These are phyloP conservation scores for Cylloceria caligata DNA, from an alignment of 2,888 invertebrate genomes.

Conservation along the genomic window DNA sequence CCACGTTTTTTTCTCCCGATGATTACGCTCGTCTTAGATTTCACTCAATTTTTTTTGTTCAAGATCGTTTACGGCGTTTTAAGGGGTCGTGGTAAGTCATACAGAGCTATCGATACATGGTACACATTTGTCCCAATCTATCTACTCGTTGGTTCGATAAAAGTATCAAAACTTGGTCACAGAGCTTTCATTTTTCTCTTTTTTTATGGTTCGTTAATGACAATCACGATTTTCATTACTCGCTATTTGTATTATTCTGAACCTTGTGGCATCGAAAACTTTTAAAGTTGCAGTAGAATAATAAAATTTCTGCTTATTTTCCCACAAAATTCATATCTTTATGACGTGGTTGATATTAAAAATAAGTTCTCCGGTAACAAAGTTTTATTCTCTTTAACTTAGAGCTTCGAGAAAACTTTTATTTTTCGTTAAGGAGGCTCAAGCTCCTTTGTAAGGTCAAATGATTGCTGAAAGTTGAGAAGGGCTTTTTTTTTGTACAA, in stretches of 20 bases:
- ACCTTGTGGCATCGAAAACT: background rate
- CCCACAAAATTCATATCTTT: background rate
- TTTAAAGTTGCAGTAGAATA: background rate
- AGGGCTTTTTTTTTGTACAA: background rate
- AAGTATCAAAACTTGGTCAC: conserved; percentile 6
- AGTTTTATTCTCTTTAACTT: background rate
- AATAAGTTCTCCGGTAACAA: background rate
- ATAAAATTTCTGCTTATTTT: background rate
- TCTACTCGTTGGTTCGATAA: background rate
- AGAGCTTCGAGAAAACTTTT: background rate
- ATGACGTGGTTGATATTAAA: background rate
- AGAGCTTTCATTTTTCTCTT: background rate
- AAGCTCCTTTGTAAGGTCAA: background rate
- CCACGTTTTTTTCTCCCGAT: conserved; percentile 3
- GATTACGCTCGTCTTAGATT: conserved; percentile 34
- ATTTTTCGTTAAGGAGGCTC: no score
- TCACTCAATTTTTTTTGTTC: conserved; percentile 40
- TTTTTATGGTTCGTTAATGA: conserved; percentile 3
- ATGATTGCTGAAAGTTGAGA: background rate
- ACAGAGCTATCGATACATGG: conserved; percentile 18
- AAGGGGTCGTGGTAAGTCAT: conserved; percentile 10
- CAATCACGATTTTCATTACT: background rate
- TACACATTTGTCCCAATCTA: conserved; percentile 26
- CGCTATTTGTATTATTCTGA: background rate
- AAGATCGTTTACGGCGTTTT: conserved; percentile 50